These are phyloP conservation scores for Gordius sp. DNA, from an alignment of 2,888 invertebrate species.

Conservation along the genomic window DNA sequence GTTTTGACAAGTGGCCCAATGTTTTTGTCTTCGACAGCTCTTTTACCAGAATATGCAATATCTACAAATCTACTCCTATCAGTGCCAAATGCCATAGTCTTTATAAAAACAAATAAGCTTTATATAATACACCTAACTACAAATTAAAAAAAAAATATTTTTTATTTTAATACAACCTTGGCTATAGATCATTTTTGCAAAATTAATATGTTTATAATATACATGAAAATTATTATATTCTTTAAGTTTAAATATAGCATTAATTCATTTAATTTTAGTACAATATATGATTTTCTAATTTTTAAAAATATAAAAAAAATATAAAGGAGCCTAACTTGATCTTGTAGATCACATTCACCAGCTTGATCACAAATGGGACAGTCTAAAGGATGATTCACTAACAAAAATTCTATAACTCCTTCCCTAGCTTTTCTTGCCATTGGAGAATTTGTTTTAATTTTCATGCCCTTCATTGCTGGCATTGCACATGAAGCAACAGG, in stretches of 20 bases:
- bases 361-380: slow-evolving; percentile 97
- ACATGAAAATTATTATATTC: background rate
- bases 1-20: slow-evolving; percentile 92
- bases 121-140: background rate
- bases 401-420: slow-evolving; percentile 91
- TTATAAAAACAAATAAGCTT: background rate
- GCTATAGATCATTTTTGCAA: background rate
- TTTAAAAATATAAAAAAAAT: slow-evolving; percentile 11
- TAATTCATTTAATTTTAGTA: too few relatives aligned
- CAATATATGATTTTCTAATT: background rate
- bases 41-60: slow-evolving; percentile 64
- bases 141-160: background rate
- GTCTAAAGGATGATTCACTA: slow-evolving; percentile 92
- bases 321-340: slow-evolving; percentile 38
- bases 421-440: slow-evolving; percentile 24
- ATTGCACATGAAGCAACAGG: slow-evolving; percentile 96
- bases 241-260: too few relatives aligned
- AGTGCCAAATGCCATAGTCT: slow-evolving; percentile 75
- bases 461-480: slow-evolving; percentile 99
- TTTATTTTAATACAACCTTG: background rate
- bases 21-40: slow-evolving; percentile 95
- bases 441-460: slow-evolving; percentile 59
- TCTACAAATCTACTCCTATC: slow-evolving; percentile 69
- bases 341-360: slow-evolving; percentile 47
- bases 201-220: background rate